Evolutionary conservation across 2,797 vertebrate species (phyloP).

Genomic region (Poeciliopsis gracilis): DNA sequence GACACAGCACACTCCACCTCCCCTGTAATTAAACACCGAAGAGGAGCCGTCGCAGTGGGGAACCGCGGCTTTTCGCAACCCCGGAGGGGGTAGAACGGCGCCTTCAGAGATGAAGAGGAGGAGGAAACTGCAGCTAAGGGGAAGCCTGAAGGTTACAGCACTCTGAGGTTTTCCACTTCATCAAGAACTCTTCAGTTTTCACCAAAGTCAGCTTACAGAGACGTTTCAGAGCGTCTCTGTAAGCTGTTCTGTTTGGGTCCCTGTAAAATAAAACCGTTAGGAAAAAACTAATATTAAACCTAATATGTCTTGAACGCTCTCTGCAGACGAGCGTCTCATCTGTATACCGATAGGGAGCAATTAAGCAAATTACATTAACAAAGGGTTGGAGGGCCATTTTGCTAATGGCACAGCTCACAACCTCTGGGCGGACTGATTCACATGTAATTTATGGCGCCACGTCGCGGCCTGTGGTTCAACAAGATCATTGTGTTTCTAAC

Average conservation of each 20-base stretch:
- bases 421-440: slow-evolving; percentile 75
- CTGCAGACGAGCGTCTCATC: slow-evolving; percentile 69
- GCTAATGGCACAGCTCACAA: slow-evolving; percentile 75
- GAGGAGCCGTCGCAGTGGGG: slow-evolving; percentile 62
- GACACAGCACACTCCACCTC: slow-evolving; percentile 67
- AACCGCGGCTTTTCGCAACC: slow-evolving; percentile 52
- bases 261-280: slow-evolving; percentile 19
- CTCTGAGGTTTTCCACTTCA: neutral
- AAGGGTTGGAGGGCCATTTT: slow-evolving; percentile 74
- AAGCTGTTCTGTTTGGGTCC: neutral
- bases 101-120: slow-evolving; percentile 55
- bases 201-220: neutral
- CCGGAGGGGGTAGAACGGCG: slow-evolving; percentile 53
- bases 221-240: neutral
- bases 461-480: slow-evolving; percentile 53
- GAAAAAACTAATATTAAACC: slow-evolving; percentile 68
- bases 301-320: slow-evolving; percentile 72
- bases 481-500: slow-evolving; percentile 47
- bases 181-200: neutral
- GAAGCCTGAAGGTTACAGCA: slow-evolving; percentile 57
- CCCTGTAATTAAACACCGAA: slow-evolving; percentile 79
- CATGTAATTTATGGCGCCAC: slow-evolving; percentile 61
- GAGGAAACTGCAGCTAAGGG: slow-evolving; percentile 42
- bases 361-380: slow-evolving; percentile 83
- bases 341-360: slow-evolving; percentile 77